Evolutionary conservation across 37 sponge, comb jelly and placozoan genomes (phyloP).

Genomic region (Hormiphora californensis): DNA sequence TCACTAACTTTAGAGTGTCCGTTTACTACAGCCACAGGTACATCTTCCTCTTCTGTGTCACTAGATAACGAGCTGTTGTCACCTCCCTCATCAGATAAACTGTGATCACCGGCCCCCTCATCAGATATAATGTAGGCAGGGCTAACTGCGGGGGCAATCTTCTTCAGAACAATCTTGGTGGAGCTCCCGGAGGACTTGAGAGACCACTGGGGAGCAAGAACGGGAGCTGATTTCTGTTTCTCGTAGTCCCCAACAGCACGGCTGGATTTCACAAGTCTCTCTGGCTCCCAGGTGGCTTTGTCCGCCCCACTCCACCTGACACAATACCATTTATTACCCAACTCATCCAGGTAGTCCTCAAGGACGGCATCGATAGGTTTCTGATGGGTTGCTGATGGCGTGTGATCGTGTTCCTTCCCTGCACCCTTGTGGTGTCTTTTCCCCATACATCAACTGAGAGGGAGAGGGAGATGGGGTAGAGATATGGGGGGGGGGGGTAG

Average conservation of each 20-base stretch:
- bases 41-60: no score
- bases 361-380: conserved; percentile 33
- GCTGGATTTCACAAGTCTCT: conserved; percentile 69
- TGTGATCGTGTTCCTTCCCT: no score
- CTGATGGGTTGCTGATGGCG: no score
- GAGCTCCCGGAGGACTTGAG: conserved; percentile 13
- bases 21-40: no score
- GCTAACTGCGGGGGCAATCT: no score
- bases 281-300: conserved; percentile 87
- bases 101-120: no score
- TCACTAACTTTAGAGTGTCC: no score
- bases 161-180: conserved; percentile 41
- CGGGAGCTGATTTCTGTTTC: conserved; percentile 8
- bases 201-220: not conserved
- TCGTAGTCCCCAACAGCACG: conserved; percentile 69
- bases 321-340: conserved; percentile 58
- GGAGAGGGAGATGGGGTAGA: no score
- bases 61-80: no score
- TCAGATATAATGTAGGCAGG: no score
- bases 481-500: no score
- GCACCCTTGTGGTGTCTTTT: conserved; percentile 26
- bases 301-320: conserved; percentile 74
- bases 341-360: conserved; percentile 30
- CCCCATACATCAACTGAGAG: conserved; percentile 51
- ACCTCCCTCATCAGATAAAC: no score